Conservation (phyloP, 2,113 vertebrate species). For the Notothenia rossii region DNA sequence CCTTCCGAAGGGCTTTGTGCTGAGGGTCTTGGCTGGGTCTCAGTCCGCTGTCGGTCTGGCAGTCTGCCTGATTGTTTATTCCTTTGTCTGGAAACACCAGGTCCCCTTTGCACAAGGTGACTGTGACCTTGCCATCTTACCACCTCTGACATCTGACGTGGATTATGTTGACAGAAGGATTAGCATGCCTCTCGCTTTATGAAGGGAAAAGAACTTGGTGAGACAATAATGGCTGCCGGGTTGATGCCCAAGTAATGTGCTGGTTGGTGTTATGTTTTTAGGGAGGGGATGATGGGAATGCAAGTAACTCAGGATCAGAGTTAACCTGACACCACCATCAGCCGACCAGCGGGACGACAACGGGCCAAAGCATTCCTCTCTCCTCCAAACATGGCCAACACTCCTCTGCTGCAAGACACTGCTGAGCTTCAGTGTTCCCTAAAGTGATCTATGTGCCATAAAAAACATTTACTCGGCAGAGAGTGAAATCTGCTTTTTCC, state of each 20-base stretch:
- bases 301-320: conserved; percentile 58
- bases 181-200: conserved; percentile 48
- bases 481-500: conserved; percentile 35
- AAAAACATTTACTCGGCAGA: conserved; percentile 8
- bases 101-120: conserved; percentile 70
- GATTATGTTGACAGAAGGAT: conserved; percentile 50
- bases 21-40: conserved; percentile 32
- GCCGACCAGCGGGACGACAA: conserved; percentile 62
- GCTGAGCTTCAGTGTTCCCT: conserved; percentile 54
- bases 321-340: conserved; percentile 76
- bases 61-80: conserved; percentile 35
- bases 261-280: conserved; percentile 61
- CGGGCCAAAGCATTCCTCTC: conserved; percentile 72
- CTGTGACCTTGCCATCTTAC: conserved; percentile 53
- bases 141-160: conserved; percentile 40
- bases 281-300: conserved; percentile 74
- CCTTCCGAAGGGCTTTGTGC: conserved; percentile 43
- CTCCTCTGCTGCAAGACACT: conserved; percentile 50
- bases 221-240: conserved; percentile 44
- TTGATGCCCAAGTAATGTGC: conserved; percentile 37
- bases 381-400: conserved; percentile 69
- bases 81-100: conserved; percentile 40
- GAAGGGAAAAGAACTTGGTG: conserved; percentile 27
- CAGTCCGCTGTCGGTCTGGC: conserved; percentile 36
- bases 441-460: conserved; percentile 52